Evolutionary conservation across 2,888 invertebrate genomes (phyloP).

Genomic region (Lathronympha strigana): DNA sequence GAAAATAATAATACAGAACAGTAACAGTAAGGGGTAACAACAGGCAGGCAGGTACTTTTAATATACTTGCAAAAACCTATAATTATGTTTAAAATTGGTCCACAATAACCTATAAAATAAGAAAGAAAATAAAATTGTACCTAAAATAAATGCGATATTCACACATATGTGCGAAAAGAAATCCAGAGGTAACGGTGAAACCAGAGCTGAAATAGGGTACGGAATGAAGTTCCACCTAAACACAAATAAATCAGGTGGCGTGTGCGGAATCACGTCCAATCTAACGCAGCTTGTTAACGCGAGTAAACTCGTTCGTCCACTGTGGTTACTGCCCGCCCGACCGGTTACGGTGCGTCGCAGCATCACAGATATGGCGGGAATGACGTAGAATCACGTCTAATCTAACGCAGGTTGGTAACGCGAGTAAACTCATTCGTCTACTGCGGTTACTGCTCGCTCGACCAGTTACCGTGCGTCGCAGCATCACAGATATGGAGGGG

Average conservation of each 20-base stretch:
- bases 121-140: too few relatives aligned
- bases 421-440: conserved; percentile 24
- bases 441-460: not conserved
- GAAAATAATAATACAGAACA: too few relatives aligned
- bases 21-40: too few relatives aligned
- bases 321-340: conserved; percentile 43
- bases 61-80: too few relatives aligned
- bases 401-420: conserved; percentile 51
- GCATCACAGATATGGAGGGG: too few relatives aligned
- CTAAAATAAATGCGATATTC: too few relatives aligned
- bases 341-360: conserved; percentile 45
- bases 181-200: conserved; percentile 10
- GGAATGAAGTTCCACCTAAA: conserved; percentile 59
- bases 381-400: not conserved
- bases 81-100: too few relatives aligned
- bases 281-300: conserved; percentile 75
- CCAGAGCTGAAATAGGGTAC: conserved; percentile 45
- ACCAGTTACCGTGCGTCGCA: not conserved
- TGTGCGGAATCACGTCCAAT: conserved; percentile 68
- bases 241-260: conserved; percentile 72
- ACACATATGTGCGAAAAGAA: too few relatives aligned
- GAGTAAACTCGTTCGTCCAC: conserved; percentile 64
- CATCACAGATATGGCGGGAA: not conserved
- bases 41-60: too few relatives aligned
- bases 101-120: too few relatives aligned